Evolutionary conservation across 2,888 invertebrate genomes (phyloP).

Genomic region (Dromius quadrimaculatus): DNA sequence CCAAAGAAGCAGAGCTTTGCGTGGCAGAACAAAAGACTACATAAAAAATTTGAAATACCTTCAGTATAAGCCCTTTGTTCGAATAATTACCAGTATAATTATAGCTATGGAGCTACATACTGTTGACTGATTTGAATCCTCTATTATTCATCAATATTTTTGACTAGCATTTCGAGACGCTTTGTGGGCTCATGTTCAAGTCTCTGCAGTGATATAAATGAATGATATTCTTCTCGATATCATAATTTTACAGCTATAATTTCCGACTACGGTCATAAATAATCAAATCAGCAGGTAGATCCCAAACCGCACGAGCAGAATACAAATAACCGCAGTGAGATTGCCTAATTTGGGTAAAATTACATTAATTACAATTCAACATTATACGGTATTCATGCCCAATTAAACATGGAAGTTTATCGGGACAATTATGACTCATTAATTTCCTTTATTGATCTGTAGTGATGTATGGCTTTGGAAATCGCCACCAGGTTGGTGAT

Average conservation of each 20-base stretch:
- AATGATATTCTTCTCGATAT: no score
- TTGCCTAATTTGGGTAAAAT: background rate
- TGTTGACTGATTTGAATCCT: no score
- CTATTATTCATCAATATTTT: no score
- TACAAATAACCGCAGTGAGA: background rate
- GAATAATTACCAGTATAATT: no score
- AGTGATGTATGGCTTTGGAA: slow-evolving; percentile 8
- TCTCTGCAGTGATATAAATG: no score
- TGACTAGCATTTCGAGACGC: no score
- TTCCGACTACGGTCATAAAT: no score
- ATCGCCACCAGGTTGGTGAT: background rate
- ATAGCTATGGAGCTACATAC: no score
- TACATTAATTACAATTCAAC: slow-evolving; percentile 5
- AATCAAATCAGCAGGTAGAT: background rate
- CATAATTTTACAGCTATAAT: no score
- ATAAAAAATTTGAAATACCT: slow-evolving; percentile 1
- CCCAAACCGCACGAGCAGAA: background rate
- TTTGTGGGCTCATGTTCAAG: no score
- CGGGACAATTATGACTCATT: slow-evolving; percentile 19
- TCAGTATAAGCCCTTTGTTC: no score
- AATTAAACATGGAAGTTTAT: slow-evolving; percentile 23
- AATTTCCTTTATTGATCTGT: slow-evolving; percentile 13
- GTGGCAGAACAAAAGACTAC: slow-evolving; percentile 10
- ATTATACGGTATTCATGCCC: slow-evolving; percentile 8
- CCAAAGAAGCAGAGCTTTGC: slow-evolving; percentile 1